Percentiles rank a stretch among this genome's conserved stretches.
phyloP scores from a whole-genome alignment of 2,797 vertebrate genomes.

The Cirrhinus mrigala region DNA sequence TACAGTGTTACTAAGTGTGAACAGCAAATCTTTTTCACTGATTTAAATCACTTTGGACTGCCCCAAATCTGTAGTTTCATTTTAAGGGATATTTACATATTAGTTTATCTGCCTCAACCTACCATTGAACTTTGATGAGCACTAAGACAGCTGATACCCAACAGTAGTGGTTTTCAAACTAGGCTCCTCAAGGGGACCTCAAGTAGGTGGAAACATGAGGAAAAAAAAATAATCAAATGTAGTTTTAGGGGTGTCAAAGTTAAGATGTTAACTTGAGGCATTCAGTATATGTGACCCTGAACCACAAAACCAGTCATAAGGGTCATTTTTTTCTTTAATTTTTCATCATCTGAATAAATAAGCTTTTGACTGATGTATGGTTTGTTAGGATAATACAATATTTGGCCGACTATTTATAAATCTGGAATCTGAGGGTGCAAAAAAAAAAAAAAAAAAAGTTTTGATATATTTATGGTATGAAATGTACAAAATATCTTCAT shows the following conservation, averaged over 20 bases:
- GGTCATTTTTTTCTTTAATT: no score
- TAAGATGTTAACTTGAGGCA: background rate
- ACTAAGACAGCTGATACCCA: background rate
- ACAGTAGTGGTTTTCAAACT: background rate
- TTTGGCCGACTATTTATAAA: no score
- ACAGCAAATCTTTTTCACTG: background rate
- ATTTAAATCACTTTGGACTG: background rate
- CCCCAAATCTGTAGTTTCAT: background rate
- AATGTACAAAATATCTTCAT: no score
- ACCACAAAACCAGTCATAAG: no score
- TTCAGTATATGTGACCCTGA: background rate
- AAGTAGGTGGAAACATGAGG: background rate
- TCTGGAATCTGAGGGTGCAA: no score
- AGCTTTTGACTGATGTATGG: no score
- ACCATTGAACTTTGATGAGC: background rate
- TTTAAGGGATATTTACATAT: background rate
- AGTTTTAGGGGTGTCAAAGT: background rate
- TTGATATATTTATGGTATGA: no score
- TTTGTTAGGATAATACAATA: no score
- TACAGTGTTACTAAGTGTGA: background rate
- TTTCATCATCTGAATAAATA: no score
- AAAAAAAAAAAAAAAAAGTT: no score
- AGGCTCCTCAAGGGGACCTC: background rate
- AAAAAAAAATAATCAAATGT: background rate
- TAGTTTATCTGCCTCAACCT: background rate